Base-by-base conservation (phyloP, 2,888 invertebrate species). In the Orgyia antiqua region DNA sequence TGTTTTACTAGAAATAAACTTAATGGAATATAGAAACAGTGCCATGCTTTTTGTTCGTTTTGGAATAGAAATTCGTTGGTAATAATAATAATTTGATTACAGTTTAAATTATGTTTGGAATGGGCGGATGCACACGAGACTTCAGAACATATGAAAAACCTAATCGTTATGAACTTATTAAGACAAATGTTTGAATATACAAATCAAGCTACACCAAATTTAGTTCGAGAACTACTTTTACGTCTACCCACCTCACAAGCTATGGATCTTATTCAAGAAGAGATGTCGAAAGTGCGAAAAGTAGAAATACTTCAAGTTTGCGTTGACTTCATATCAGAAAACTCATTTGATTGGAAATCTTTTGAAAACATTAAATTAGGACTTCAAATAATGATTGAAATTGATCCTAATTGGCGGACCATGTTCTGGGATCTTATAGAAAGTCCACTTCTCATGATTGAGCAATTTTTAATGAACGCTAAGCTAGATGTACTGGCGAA, bases 381-480 rank as follows among this genome's bases (percentile, higher is more conserved):
- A 8, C 63, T 93, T n/a, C 89, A 89, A 55, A 91, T 94, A 36
- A 86, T 94, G 61, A 75, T 89, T 1, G 88, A 89, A 51, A 84
- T 94, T 31, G 87, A 89, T 4, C 32, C 56, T 0, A 78, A 74
- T 24, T 88, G 92, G 58, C 88, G 90, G 31, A 71, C 82, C 10
- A 74, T 89, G 19, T 89, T 92, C 38, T 89, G 91, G 86, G 88
- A 90, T 44, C 65, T 94, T 11, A 87, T 93, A 10, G 88, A 89
- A 26, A 88, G 88, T 42, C 97, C 97, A 0, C 64, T 94, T 21
- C 72, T 93, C 2, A 92, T 97, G 58, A 82, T 96, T 5, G 97
- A 97, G 62, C 94, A 95, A 63, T 87, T 95, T 30, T 68, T 97
- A 7, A 96, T 97, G 95, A 96, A 96, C 61, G 92, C 91, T 0